phyloP scores from a whole-genome alignment of 2,888 invertebrate species.

The Acleris laterana region DNA sequence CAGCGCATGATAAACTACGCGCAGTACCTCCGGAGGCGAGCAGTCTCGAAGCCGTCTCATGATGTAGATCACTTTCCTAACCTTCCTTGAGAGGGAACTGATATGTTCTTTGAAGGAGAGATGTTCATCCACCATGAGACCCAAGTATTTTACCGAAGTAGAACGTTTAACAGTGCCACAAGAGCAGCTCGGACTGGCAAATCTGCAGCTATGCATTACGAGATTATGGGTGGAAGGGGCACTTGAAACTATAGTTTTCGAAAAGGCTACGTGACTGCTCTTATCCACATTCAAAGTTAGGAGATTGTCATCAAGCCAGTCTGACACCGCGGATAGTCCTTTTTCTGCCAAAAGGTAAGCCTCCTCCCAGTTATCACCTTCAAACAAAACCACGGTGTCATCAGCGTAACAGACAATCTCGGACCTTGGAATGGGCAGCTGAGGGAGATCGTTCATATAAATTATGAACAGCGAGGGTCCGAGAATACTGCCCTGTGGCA shows the following conservation, averaged over 20 bases:
- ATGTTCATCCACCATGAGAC: not conserved
- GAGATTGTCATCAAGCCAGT: not conserved
- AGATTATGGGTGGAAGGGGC: not conserved
- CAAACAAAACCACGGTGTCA: not conserved
- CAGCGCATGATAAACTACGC: too few species aligned
- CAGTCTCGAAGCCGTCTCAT: too few species aligned
- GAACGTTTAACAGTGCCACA: not conserved
- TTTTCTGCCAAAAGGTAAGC: too few species aligned
- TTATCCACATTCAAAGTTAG: not conserved
- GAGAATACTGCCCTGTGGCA: not conserved
- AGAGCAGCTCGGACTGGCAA: not conserved
- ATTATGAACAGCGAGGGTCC: not conserved
- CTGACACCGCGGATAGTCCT: not conserved
- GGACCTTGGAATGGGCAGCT: not conserved
- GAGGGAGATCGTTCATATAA: not conserved
- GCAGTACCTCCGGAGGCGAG: too few species aligned
- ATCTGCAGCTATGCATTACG: not conserved
- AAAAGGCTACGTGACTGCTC: not conserved
- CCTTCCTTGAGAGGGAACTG: not conserved
- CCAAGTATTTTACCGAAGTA: not conserved
- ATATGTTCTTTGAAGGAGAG: conserved; percentile 2
- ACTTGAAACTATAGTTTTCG: not conserved
- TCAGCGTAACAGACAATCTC: not conserved
- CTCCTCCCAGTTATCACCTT: too few species aligned
- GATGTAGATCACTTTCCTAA: too few species aligned